A percentile compares a stretch with the other conserved stretches of the same genome.
Evolutionary conservation across 64 coral and sea anemone genomes (phyloP).

Genomic region (Actinia tenebrosa): DNA sequence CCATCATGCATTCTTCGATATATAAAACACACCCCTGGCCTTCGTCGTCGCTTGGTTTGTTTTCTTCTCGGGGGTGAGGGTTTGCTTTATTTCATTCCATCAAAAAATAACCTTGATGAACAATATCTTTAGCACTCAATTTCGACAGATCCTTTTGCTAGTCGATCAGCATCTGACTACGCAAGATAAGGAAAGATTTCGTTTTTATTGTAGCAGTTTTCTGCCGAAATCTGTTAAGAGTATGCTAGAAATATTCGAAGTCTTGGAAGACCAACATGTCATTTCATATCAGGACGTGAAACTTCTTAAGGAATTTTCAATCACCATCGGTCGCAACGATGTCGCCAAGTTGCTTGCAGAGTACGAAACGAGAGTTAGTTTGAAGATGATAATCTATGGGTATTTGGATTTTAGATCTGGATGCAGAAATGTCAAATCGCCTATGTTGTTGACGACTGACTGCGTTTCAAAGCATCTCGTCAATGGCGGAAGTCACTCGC

Average conservation of each 20-base stretch:
- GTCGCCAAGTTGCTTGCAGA: background rate
- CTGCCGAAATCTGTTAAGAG: background rate
- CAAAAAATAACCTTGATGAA: background rate
- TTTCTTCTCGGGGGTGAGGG: background rate
- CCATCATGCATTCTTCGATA: background rate
- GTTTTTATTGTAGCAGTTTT: background rate
- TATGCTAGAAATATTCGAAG: background rate
- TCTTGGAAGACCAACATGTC: background rate
- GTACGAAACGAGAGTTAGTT: background rate
- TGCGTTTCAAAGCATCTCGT: background rate
- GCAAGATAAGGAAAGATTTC: background rate
- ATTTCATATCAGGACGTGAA: background rate
- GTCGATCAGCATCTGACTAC: constrained; percentile 3
- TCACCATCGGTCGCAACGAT: background rate
- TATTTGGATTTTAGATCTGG: constrained; percentile 7
- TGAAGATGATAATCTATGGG: background rate
- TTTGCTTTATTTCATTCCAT: background rate
- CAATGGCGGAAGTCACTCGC: background rate
- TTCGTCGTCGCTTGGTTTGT: background rate
- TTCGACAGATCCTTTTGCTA: background rate
- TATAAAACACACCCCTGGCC: background rate
- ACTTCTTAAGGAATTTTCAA: background rate
- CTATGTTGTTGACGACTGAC: background rate
- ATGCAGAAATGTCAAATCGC: background rate
- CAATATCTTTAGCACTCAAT: background rate